phyloP scores from a whole-genome alignment of 2,888 invertebrate species.

The Melanostoma scalare region DNA sequence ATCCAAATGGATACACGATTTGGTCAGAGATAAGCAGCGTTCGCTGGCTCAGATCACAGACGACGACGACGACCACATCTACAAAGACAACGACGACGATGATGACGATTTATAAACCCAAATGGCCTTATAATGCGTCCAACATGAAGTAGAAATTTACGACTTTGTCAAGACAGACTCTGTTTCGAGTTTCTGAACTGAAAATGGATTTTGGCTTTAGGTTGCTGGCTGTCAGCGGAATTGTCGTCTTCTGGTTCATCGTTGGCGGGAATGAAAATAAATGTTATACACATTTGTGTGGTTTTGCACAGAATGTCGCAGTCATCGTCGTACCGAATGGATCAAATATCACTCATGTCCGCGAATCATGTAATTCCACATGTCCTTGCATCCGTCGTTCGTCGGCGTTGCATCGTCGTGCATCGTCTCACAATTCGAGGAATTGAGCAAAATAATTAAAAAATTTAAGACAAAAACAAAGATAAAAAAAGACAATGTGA shows the following conservation, averaged over 20 bases:
- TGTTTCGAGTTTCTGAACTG: conserved; percentile 25
- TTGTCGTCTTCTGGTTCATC: background rate
- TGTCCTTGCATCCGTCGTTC: conserved; percentile 37
- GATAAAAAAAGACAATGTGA: background rate
- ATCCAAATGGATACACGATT: conserved; percentile 68
- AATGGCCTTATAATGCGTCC: conserved; percentile 66
- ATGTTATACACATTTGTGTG: conserved; percentile 31
- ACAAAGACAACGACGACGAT: conserved; percentile 10
- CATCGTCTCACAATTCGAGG: conserved; percentile 45
- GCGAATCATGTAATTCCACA: conserved; percentile 65
- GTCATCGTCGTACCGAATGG: conserved; percentile 54
- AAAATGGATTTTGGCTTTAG: conserved; percentile 33
- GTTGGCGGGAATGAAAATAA: conserved; percentile 12
- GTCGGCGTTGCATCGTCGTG: conserved; percentile 26
- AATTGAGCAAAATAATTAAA: conserved; percentile 53
- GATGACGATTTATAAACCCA: conserved; percentile 70
- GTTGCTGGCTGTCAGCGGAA: conserved; percentile 22
- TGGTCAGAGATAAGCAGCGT: conserved; percentile 54
- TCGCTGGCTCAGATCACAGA: conserved; percentile 7
- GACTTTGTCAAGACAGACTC: conserved; percentile 37
- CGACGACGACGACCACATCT: conserved; percentile 23
- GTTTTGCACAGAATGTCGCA: conserved; percentile 47
- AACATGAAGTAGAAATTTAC: conserved; percentile 65
- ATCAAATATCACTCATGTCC: conserved; percentile 67
- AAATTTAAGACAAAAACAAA: conserved; percentile 22